These are phyloP conservation scores for Lepidochrysops patricia DNA, from an alignment of 2,888 invertebrate species.

Conservation along the genomic window DNA sequence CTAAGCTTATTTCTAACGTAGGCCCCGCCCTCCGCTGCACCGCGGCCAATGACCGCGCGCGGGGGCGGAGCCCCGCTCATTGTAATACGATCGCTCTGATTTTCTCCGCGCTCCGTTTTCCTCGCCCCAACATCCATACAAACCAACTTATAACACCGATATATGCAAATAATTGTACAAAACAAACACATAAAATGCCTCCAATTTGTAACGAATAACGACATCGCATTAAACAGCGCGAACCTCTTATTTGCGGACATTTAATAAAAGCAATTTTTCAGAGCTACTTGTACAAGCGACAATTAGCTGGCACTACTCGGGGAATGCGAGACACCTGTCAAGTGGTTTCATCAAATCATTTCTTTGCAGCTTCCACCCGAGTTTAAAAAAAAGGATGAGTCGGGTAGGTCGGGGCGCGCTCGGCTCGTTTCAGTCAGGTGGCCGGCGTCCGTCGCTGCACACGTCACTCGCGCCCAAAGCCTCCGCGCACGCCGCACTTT, in stretches of 20 bases:
- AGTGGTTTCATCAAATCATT: slow-evolving; percentile 71
- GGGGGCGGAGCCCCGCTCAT: slow-evolving; percentile 49
- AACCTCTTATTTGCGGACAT: slow-evolving; percentile 63
- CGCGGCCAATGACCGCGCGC: slow-evolving; percentile 51
- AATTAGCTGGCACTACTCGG: slow-evolving; percentile 59
- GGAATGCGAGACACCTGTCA: slow-evolving; percentile 68
- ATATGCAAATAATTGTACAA: neutral
- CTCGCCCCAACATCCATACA: neutral
- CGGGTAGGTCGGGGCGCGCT: slow-evolving; percentile 71
- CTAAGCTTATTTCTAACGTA: slow-evolving; percentile 63
- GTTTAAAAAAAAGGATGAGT: slow-evolving; percentile 58
- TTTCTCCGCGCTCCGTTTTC: slow-evolving; percentile 20
- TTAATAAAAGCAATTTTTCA: slow-evolving; percentile 68
- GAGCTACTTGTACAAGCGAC: slow-evolving; percentile 53
- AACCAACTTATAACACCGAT: neutral
- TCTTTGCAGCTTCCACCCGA: slow-evolving; percentile 65
- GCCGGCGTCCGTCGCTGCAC: slow-evolving; percentile 62
- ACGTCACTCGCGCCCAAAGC: slow-evolving; percentile 40
- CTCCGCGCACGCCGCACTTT: slow-evolving; percentile 29
- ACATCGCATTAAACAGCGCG: slow-evolving; percentile 39
- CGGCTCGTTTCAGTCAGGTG: slow-evolving; percentile 69
- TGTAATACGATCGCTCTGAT: slow-evolving; percentile 44
- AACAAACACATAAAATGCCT: neutral
- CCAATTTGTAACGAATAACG: slow-evolving; percentile 12
- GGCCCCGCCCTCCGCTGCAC: slow-evolving; percentile 61